Conservation (phyloP, 2,113 vertebrate genomes). For the Bos indicus region DNA sequence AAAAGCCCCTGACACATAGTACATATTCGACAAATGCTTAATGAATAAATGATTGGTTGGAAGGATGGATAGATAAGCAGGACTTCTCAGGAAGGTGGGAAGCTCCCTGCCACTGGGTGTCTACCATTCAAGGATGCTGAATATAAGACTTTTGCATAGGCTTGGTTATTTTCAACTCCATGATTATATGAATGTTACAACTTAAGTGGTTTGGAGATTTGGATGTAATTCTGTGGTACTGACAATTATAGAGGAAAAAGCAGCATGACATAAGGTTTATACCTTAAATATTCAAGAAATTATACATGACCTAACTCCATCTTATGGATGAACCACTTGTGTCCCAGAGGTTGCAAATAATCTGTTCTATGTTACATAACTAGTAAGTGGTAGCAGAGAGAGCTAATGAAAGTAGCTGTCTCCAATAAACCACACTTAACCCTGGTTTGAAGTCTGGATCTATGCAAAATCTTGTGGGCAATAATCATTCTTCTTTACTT, state of each 20-base stretch:
- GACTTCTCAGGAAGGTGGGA: background rate
- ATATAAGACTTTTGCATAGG: background rate
- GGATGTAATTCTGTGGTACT: background rate
- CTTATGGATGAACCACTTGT: background rate
- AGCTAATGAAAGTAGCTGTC: background rate
- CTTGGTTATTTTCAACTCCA: background rate
- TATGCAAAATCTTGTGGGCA: background rate
- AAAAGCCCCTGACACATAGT: background rate
- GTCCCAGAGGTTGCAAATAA: background rate
- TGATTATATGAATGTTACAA: background rate
- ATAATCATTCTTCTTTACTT: background rate
- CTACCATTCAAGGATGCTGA: background rate
- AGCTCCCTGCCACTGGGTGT: background rate
- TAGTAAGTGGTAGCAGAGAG: background rate
- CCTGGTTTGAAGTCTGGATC: background rate
- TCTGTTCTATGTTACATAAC: background rate
- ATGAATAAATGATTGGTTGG: background rate
- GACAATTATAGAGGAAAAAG: background rate
- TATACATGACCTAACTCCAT: background rate
- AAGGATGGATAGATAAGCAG: background rate
- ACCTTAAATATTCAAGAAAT: background rate
- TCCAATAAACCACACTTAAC: background rate
- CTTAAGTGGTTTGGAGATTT: background rate
- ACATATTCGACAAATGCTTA: background rate
- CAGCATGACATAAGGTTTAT: background rate